Evolutionary conservation across 1,140 invertebrate species (phyloP), one percentile per base, ranked within the genome.

Genomic region (Pseudomyrmex sp.): DNA sequence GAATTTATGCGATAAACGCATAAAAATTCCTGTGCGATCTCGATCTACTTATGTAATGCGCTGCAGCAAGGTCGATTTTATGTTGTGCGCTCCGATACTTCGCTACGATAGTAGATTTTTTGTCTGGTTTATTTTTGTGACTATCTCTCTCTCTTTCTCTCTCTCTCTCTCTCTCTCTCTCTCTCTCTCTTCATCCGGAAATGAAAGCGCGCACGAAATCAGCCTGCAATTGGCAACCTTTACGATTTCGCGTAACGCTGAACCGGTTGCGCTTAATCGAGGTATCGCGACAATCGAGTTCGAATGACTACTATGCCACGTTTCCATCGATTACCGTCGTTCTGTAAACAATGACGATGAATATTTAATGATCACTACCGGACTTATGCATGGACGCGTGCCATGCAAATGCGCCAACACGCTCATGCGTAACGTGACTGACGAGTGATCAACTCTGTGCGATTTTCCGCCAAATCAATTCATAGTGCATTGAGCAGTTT

Each of bases 21-120:
- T 83, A 72, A 83, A 86, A 86, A 86, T 86, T 87, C 70, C 50
- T 69, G 18, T 46, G 35, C 76, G 54, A 54, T 87, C 52, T 18
- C 46, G 50, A 46, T n/a, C n/a, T 23, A 44, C 61, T 87, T 84
- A 59, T 23, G 46, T 84, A 88, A 88, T 44, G n/a, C 18, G 12
- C 13, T 10, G 44, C 44, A 35, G 61, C 68, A 70, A 84, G 82
- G 61, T 70, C 74, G 61, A 23, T 84, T 63, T 65, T 63, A 50
- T 15, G 13, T 4, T 44, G 23, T 35, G n/a, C 72, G 48, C 56
- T 83, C 46, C 54, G 46, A 58, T 52, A 46, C 56, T 84, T 80
- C 65, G 84, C 79, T 63, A 54, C 65, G 75, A 77, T 77, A 50
- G n/a, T n/a, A 26, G 23, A 73, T 68, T 65, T 52, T 54, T 23